Conservation (phyloP, 2,797 vertebrate species). For the Eulemur rubriventer region DNA sequence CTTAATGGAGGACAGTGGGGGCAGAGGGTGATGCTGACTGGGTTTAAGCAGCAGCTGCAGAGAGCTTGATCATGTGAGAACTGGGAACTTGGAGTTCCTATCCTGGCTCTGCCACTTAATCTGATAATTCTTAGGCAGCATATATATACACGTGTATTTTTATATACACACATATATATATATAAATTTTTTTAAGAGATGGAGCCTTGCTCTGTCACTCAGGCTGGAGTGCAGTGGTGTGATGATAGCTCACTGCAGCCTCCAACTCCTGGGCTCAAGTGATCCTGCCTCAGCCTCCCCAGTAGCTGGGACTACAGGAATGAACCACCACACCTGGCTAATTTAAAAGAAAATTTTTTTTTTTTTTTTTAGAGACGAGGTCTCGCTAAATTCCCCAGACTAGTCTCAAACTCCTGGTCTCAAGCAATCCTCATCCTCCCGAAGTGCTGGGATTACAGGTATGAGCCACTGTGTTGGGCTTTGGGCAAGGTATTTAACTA, state of each 20-base stretch:
- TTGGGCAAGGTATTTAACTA: not conserved
- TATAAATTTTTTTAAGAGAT: not conserved
- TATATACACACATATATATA: too few species aligned
- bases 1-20: not conserved
- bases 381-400: not conserved
- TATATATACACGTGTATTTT: too few species aligned
- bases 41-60: not conserved
- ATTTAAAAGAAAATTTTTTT: not conserved
- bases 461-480: not conserved
- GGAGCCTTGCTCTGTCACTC: not conserved
- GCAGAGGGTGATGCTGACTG: not conserved
- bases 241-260: not conserved
- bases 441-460: not conserved
- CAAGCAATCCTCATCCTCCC: not conserved
- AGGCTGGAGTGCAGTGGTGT: not conserved
- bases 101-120: not conserved
- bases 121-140: not conserved
- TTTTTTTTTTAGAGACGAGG: not conserved
- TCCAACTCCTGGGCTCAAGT: not conserved
- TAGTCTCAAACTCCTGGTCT: not conserved
- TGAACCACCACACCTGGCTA: not conserved
- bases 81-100: not conserved
- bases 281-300: not conserved
- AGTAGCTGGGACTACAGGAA: not conserved
- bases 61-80: rapidly evolving